Percentiles rank a stretch among this genome's conserved stretches.
These are phyloP conservation scores for Anagyrus pseudococci DNA, from an alignment of 2,888 invertebrate species.

Conservation along the genomic window DNA sequence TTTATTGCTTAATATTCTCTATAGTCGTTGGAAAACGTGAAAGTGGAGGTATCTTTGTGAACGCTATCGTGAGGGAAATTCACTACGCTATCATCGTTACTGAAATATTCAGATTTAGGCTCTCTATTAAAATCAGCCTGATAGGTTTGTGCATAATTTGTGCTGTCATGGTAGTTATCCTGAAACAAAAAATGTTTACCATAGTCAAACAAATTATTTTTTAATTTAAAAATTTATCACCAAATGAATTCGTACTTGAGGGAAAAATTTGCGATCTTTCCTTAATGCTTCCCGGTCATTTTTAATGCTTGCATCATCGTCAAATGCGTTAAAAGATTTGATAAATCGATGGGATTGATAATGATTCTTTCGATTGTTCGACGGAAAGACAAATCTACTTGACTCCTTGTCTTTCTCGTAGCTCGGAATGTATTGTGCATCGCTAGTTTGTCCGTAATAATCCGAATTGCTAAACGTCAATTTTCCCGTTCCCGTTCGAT, in stretches of 20 bases:
- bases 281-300: neutral
- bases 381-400: slow-evolving; percentile 21
- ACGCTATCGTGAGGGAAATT: slow-evolving; percentile 2
- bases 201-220: neutral
- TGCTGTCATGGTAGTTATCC: neutral
- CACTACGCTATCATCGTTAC: slow-evolving; percentile 4
- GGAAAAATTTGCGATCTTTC: slow-evolving; percentile 14
- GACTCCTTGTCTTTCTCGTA: neutral
- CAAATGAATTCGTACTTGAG: slow-evolving; percentile 6
- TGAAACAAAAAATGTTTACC: slow-evolving; percentile 2
- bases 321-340: slow-evolving; percentile 2
- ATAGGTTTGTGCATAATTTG: neutral
- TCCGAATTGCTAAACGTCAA: slow-evolving; percentile 8
- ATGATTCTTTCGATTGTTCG: slow-evolving; percentile 11
- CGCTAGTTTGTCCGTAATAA: neutral
- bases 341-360: slow-evolving; percentile 1
- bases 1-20: neutral
- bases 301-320: neutral
- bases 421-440: neutral
- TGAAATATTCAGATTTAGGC: neutral
- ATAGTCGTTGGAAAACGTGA: slow-evolving; percentile 10
- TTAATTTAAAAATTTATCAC: too few species aligned
- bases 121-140: slow-evolving; percentile 2
- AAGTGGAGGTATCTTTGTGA: neutral
- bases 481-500: slow-evolving; percentile 22